Base-by-base conservation (phyloP, 2,888 invertebrate species). In the Tetheella fluctuosa region DNA sequence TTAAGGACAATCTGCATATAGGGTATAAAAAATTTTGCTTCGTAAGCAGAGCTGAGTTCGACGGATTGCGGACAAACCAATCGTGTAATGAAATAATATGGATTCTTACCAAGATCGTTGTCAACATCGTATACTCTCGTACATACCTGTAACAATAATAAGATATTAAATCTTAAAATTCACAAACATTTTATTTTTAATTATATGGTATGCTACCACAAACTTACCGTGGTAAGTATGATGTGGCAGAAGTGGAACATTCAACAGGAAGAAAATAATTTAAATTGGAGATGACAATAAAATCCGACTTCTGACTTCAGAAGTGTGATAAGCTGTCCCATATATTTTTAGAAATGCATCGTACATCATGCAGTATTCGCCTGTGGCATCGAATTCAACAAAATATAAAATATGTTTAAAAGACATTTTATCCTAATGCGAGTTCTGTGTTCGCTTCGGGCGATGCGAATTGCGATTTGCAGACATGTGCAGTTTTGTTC, bases 381-480 rank as follows among this genome's bases (percentile, higher is more conserved):
- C 10, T 7, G 48, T 8, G 20, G 20, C 48, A 20, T 20, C 48
- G 20, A 48, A 48, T n/a, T 48, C 48, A 48, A 10, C 42, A 20
- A 48, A 48, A 20, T 48, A 48, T 48, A 48, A 48, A 48, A 48
- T 48, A 34, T 34, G 55, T 55, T 55, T 55, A 34, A 55, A 37
- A 55, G 55, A 48, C 48, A 48, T 48, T 48, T 48, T 48, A 48
- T 48, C 63, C 70, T 82, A 83, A 84, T 80, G 83, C 73, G 77
- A 80, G 76, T 84, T 77, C 78, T 63, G 76, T 84, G 81, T 78
- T 65, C 65, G 76, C 79, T 71, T 61, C 65, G 61, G 65, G 74
- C 70, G 59, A 57, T 57, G 71, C 62, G 62, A 62, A 54, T 25
- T 64, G 70, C 69, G 17, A 48, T 48, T n/a, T 55, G 55, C 55